Base-by-base conservation (phyloP, 2,888 invertebrate species). In the Calliopum simillimum region DNA sequence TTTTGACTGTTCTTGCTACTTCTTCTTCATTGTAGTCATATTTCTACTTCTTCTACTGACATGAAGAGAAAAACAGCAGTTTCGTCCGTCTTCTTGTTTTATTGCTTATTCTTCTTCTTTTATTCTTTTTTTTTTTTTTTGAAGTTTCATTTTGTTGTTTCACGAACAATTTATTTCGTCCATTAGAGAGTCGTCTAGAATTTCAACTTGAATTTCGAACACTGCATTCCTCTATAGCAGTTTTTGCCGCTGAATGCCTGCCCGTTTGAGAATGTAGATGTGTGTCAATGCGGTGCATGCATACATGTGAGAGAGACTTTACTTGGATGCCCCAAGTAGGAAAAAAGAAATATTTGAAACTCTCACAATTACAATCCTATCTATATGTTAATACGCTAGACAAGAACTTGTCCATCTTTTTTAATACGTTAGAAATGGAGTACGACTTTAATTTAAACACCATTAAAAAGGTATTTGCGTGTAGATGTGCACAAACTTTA, bases 161-260 rank as follows among this genome's bases (percentile, higher is more conserved):
- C 79, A 79, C 79, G 77, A 80, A 79, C 80, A 79, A 80, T 81
- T 80, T 80, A 80, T 80, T 69, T 78, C 80, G 79, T 79, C 80
- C 81, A 80, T 80, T 80, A 80, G 81, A 81, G 73, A 77, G 78
- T 80, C 80, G 79, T 80, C 81, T 80, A 75, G 79, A 72, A 79
- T 80, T 81, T 79, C 78, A 80, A 77, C 74, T 75, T 73, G 62
- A 74, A 23, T 44, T 23, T 56, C 25, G 14, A 49, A 25, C 44
- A 19, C 8, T n/a, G 23, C 51, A n/a, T 16, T 44, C 46, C 23
- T 41, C 6, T 16, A n/a, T n/a, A n/a, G n/a, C n/a, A 8, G 33
- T 33, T 33, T 33, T 33, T 33, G 33, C 8, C 33, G 33, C 33
- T 33, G 33, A 33, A 33, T 33, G 33, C 13, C 47, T 33, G 33